phyloP scores from a whole-genome alignment of 2,113 vertebrate species.

The Triplophysa tibetana region DNA sequence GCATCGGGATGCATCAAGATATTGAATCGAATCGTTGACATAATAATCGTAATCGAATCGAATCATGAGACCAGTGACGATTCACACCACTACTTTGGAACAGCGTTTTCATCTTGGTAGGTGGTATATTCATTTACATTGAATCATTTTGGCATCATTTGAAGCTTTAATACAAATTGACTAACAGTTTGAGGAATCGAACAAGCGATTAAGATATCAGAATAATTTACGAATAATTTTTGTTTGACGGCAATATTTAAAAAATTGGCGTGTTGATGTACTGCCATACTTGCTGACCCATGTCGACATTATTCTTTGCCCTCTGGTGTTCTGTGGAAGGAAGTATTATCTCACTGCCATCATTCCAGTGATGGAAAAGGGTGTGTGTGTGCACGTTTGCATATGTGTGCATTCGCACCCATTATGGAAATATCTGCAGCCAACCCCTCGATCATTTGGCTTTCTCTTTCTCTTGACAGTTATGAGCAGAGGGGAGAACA shows the following conservation, averaged over 20 bases:
- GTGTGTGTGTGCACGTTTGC: neutral
- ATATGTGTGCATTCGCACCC: slow-evolving; percentile 42
- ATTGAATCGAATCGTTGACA: no score
- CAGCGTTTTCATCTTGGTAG: no score
- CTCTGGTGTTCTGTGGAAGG: slow-evolving; percentile 10
- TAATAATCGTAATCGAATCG: no score
- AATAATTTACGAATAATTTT: neutral
- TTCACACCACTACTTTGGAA: no score
- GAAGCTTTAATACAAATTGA: no score
- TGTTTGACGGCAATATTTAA: neutral
- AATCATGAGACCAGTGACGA: no score
- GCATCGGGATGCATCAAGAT: no score
- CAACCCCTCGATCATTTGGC: slow-evolving; percentile 63
- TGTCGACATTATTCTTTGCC: slow-evolving; percentile 9
- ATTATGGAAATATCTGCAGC: slow-evolving; percentile 63
- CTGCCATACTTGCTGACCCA: slow-evolving; percentile 8
- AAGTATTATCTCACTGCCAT: slow-evolving; percentile 24
- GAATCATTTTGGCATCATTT: no score
- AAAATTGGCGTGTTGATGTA: slow-evolving; percentile 20
- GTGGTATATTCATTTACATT: no score
- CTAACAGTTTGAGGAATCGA: no score
- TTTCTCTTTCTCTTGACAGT: slow-evolving; percentile 65
- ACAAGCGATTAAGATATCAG: no score
- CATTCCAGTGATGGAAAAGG: slow-evolving; percentile 6
- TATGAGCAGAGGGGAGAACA: slow-evolving; percentile 61